These are phyloP conservation scores for Regulus satrapa DNA, from an alignment of 2,113 vertebrate species.

Conservation along the genomic window DNA sequence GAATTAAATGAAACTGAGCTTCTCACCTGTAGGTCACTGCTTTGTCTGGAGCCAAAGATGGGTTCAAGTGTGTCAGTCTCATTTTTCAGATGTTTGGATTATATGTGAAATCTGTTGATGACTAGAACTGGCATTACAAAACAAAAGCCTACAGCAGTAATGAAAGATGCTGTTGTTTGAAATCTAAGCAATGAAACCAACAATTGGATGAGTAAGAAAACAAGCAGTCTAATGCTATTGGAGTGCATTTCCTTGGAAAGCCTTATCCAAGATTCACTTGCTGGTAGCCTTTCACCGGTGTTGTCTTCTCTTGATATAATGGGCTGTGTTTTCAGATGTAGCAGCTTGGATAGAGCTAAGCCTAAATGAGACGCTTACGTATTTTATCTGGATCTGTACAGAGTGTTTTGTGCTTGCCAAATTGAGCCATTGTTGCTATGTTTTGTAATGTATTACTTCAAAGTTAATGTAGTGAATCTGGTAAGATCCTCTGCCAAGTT, in stretches of 20 bases:
- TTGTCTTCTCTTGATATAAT: not conserved
- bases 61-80: not conserved
- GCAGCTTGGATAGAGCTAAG: not conserved
- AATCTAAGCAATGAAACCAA: not conserved
- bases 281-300: conserved; percentile 16
- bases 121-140: not conserved
- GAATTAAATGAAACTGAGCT: not conserved
- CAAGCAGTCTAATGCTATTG: not conserved
- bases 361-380: conserved; percentile 1
- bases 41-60: not conserved
- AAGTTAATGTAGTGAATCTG: conserved; percentile 51
- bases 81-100: not conserved
- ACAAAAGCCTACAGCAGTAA: not conserved
- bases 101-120: not conserved
- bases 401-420: conserved; percentile 15
- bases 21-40: not conserved
- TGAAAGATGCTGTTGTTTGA: conserved; percentile 6
- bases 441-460: conserved; percentile 23
- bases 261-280: not conserved
- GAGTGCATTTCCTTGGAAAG: conserved; percentile 17
- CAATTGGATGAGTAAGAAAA: conserved; percentile 2
- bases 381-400: conserved; percentile 8
- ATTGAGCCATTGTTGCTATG: conserved; percentile 5
- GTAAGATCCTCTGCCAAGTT: conserved; percentile 35
- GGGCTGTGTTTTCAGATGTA: not conserved